Percentiles rank a stretch among this genome's conserved stretches.
phyloP scores from a whole-genome alignment of 2,888 invertebrate species.

The Belgica antarctica region DNA sequence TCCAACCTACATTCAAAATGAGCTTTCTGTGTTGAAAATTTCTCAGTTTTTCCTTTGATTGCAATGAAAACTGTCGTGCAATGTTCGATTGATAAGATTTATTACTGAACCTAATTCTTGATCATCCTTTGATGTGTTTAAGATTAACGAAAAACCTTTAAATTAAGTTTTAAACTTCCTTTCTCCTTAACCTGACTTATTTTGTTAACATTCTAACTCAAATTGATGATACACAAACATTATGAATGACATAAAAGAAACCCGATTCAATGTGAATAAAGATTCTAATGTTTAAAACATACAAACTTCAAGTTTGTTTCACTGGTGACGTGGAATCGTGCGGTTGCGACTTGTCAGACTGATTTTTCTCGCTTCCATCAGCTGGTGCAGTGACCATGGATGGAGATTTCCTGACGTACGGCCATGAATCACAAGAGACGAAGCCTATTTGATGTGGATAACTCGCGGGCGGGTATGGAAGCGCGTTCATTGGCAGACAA shows the following conservation, averaged over 20 bases:
- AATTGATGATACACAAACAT: background rate
- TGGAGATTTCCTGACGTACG: background rate
- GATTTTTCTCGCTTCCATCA: background rate
- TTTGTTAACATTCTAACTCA: background rate
- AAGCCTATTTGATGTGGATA: background rate
- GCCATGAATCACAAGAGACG: background rate
- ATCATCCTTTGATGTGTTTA: too few relatives aligned
- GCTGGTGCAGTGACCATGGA: background rate
- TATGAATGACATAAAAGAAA: background rate
- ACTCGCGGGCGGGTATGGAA: background rate
- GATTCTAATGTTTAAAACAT: too few relatives aligned
- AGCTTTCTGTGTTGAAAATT: too few relatives aligned
- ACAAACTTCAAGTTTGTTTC: too few relatives aligned
- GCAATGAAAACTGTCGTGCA: too few relatives aligned
- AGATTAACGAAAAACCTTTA: too few relatives aligned
- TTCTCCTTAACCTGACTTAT: background rate
- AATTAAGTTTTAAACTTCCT: background rate
- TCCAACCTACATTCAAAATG: background rate
- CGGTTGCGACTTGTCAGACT: background rate
- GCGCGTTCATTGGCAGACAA: background rate
- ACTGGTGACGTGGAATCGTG: too few relatives aligned
- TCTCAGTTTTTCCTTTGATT: too few relatives aligned
- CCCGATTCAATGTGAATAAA: constrained; percentile 10
- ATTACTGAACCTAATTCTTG: too few relatives aligned
- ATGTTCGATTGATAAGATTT: too few relatives aligned